Conservation (phyloP, 1,140 invertebrate genomes). For the Drosophila melanica region DNA sequence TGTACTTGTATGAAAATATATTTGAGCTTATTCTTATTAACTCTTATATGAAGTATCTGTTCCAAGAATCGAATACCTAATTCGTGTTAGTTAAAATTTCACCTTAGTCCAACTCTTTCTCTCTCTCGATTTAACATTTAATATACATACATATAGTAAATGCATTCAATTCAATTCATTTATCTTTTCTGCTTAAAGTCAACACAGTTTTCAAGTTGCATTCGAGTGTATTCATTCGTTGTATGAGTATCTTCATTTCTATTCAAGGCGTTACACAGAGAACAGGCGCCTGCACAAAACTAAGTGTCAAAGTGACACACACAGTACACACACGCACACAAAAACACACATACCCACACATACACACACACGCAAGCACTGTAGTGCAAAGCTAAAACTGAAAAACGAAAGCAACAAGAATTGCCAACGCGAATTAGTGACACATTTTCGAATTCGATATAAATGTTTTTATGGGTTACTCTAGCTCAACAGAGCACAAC, state of each 20-base stretch:
- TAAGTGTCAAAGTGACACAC: constrained; percentile 17
- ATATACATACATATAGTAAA: neutral
- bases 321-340: constrained; percentile 5
- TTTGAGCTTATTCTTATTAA: too few species aligned
- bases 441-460: constrained; percentile 70
- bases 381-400: neutral
- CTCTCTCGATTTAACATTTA: neutral
- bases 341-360: neutral
- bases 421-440: constrained; percentile 77
- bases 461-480: constrained; percentile 46
- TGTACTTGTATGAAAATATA: too few species aligned
- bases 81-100: too few species aligned
- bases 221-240: constrained; percentile 15
- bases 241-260: constrained; percentile 8
- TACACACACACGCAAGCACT: neutral
- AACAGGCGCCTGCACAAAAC: constrained; percentile 9
- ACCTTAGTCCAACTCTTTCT: too few species aligned
- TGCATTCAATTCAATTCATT: neutral
- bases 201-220: neutral
- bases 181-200: constrained; percentile 10
- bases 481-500: neutral
- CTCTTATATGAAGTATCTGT: too few species aligned
- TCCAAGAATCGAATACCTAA: too few species aligned
- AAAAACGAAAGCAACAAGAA: constrained; percentile 44
- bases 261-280: constrained; percentile 18